Base-by-base conservation (phyloP, 2,797 vertebrate genomes). In the Ambastaia sidthimunki region DNA sequence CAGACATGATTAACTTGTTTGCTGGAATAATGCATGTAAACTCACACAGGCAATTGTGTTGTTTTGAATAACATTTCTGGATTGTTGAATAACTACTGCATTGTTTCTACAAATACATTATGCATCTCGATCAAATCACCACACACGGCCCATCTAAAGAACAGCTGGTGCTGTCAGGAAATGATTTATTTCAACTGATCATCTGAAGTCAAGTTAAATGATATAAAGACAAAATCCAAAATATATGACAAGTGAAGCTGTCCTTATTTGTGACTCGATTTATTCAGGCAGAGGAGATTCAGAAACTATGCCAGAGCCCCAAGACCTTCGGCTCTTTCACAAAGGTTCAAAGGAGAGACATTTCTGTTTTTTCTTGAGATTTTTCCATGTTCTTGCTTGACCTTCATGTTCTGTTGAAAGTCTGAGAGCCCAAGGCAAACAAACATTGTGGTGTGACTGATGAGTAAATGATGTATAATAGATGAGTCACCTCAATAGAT, bases 281-380 rank as follows among this genome's bases (percentile, higher is more conserved):
- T 21, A 16, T 66, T 48, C 74, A 76, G 74, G 19, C 62, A 44
- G 62, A 74, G 21, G 47, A 74, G 44, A 65, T 54, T 54, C 52
- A 7, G 7, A 65, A 47, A 65, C 28, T 67, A n/a, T 55, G 5
- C 31, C 34, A 12, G 62, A 41, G 23, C n/a, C 3, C 47, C 21
- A 21, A 72, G 28, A 37, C 9, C 34, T 37, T 37, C 6, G 34
- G 54, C 47, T 66, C 28, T 25, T 31, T 68, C 31, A 28, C 4
- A 68, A 50, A 28, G 21, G 34, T 76, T 68, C 50, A 76, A 55
- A 67, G 15, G 18, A 55, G 50, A 68, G 6, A 68, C 50, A 57
- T 2, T 55, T 55, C 19, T 68, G 21, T 57, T 16, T 25, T 60
- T 12, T 60, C 57, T 60, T 60, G 57, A 60, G 57, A 16, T 16